These are phyloP conservation scores for Allacma fusca DNA, from an alignment of 2,888 invertebrate species.

Conservation along the genomic window DNA sequence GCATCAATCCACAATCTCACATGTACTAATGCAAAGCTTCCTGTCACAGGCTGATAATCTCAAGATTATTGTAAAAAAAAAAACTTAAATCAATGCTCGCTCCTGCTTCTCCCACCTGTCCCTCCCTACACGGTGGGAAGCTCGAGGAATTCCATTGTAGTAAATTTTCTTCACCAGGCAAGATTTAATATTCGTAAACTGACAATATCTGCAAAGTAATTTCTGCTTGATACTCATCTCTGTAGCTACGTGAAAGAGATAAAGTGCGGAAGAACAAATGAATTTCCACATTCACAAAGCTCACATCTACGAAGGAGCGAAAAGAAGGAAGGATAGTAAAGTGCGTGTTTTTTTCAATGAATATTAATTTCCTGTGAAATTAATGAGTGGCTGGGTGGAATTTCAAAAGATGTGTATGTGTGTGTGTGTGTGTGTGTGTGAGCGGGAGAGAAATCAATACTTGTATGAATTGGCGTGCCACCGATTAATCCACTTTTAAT, in stretches of 20 bases:
- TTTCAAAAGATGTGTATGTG: neutral
- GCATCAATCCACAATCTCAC: too few relatives aligned
- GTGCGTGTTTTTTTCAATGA: slow-evolving; percentile 20
- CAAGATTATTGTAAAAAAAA: too few relatives aligned
- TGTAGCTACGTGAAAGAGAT: neutral
- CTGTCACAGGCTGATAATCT: too few relatives aligned
- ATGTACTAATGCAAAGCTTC: too few relatives aligned
- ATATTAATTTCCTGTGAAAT: slow-evolving; percentile 26
- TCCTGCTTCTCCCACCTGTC: too few relatives aligned
- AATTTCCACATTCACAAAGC: neutral
- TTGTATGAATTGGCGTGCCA: slow-evolving; percentile 26
- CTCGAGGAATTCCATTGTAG: too few relatives aligned
- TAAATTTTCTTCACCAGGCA: neutral
- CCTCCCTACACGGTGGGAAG: too few relatives aligned
- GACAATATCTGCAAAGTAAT: slow-evolving; percentile 16
- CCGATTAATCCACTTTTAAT: slow-evolving; percentile 31
- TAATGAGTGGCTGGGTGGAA: slow-evolving; percentile 15
- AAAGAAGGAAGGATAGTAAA: neutral
- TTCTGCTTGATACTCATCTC: neutral
- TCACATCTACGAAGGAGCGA: neutral
- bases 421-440: neutral
- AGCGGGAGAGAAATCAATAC: slow-evolving; percentile 23
- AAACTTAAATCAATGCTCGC: too few relatives aligned
- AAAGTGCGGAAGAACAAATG: neutral
- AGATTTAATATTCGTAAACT: slow-evolving; percentile 8